These are phyloP conservation scores for Clupea harengus DNA, from an alignment of 2,113 vertebrate genomes.

Conservation along the genomic window DNA sequence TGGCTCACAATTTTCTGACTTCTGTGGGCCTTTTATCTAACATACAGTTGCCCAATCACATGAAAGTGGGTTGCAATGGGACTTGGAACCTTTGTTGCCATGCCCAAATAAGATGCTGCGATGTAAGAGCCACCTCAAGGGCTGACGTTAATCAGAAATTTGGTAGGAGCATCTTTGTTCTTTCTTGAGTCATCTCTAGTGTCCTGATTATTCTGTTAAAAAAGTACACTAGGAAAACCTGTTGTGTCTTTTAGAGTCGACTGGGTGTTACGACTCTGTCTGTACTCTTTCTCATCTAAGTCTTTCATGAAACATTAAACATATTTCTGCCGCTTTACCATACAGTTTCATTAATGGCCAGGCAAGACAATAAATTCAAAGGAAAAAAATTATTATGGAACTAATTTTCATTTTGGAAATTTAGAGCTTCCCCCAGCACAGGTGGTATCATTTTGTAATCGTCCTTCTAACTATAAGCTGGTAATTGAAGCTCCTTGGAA, in stretches of 20 bases:
- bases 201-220: not conserved
- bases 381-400: not conserved
- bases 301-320: not conserved
- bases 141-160: conserved; percentile 25
- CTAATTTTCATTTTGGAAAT: not conserved
- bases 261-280: not conserved
- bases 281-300: not conserved
- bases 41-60: conserved; percentile 68
- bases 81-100: conserved; percentile 60
- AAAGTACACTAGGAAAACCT: not conserved
- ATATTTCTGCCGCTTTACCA: not conserved
- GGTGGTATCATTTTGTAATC: not conserved
- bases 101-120: conserved; percentile 45
- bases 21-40: conserved; percentile 75
- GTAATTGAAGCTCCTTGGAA: not conserved
- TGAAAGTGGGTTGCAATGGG: conserved; percentile 69
- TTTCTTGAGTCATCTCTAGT: conserved; percentile 7
- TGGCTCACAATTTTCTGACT: conserved; percentile 61
- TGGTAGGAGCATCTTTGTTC: conserved; percentile 2
- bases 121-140: not conserved
- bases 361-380: not conserved
- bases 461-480: not conserved
- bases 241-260: not conserved
- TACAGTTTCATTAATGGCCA: not conserved
- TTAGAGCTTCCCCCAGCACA: not conserved